Evolutionary conservation across 2,888 invertebrate genomes (phyloP).

Genomic region (Fragum sueziense): DNA sequence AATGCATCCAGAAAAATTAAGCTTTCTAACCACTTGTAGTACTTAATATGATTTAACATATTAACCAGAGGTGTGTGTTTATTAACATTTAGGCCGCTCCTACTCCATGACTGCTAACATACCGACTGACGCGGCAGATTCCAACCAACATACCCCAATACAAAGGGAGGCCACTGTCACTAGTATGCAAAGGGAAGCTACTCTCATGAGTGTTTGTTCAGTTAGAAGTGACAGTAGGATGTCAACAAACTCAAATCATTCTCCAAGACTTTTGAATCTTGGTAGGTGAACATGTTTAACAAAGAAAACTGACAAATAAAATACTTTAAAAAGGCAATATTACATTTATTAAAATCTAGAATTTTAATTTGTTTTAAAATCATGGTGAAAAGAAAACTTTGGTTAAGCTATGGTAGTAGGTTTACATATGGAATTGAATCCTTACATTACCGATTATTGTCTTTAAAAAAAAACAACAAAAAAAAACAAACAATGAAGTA

Average conservation of each 20-base stretch:
- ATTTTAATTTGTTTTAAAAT: too few relatives aligned
- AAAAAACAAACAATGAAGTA: too few relatives aligned
- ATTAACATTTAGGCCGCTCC: constrained; percentile 46
- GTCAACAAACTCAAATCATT: constrained; percentile 54
- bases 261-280: constrained; percentile 58
- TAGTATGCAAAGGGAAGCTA: constrained; percentile 59
- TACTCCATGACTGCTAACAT: constrained; percentile 57
- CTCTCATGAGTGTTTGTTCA: constrained; percentile 61
- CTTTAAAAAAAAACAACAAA: too few relatives aligned
- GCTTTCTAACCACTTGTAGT: neutral
- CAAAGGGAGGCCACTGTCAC: constrained; percentile 56
- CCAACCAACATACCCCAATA: constrained; percentile 27
- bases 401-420: too few relatives aligned
- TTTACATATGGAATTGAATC: too few relatives aligned
- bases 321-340: too few relatives aligned
- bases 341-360: too few relatives aligned
- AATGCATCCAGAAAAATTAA: neutral
- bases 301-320: too few relatives aligned
- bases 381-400: too few relatives aligned
- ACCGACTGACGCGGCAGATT: constrained; percentile 38
- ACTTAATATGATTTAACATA: neutral
- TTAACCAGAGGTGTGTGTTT: constrained; percentile 25
- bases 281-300: constrained; percentile 53
- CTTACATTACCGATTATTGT: too few relatives aligned
- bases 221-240: constrained; percentile 58